Percentiles rank a stretch among this genome's conserved stretches.
Evolutionary conservation across 2,113 vertebrate species (phyloP).

Genomic region (Ophiodon elongatus): DNA sequence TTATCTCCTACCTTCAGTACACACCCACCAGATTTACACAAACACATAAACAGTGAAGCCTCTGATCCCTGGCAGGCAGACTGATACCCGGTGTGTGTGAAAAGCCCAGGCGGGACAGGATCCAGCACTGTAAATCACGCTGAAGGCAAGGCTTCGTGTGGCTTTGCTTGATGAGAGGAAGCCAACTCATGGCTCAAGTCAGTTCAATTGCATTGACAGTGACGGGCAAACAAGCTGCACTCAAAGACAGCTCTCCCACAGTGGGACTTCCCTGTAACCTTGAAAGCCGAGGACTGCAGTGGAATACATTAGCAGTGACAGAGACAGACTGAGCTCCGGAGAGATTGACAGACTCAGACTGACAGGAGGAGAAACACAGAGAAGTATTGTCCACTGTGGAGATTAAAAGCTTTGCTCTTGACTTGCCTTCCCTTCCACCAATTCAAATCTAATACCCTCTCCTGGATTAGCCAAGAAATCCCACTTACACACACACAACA

Average conservation of each 20-base stretch:
- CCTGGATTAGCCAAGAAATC: slow-evolving; percentile 77
- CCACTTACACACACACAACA: slow-evolving; percentile 41
- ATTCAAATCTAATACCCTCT: slow-evolving; percentile 69
- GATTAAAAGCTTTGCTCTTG: slow-evolving; percentile 82
- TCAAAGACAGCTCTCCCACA: slow-evolving; percentile 51
- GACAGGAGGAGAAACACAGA: slow-evolving; percentile 53
- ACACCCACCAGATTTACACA: slow-evolving; percentile 43
- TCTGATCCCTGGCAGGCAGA: slow-evolving; percentile 24
- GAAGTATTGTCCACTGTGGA: slow-evolving; percentile 68
- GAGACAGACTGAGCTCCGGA: slow-evolving; percentile 41
- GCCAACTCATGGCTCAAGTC: slow-evolving; percentile 24
- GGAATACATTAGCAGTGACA: slow-evolving; percentile 59
- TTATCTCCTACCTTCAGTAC: slow-evolving; percentile 52
- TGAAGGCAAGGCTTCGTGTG: slow-evolving; percentile 2
- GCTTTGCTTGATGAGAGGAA: slow-evolving; percentile 34
- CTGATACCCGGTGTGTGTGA: not conserved
- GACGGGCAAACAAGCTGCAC: slow-evolving; percentile 41
- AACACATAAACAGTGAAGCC: slow-evolving; percentile 43
- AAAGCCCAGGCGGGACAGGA: not conserved
- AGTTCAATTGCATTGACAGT: slow-evolving; percentile 43
- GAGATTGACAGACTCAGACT: slow-evolving; percentile 60
- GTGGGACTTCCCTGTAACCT: slow-evolving; percentile 64
- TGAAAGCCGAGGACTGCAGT: slow-evolving; percentile 53
- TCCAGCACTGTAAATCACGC: slow-evolving; percentile 20
- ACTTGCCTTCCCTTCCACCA: slow-evolving; percentile 71